Conservation (phyloP, 2,888 invertebrate species). For the Ophion costatus region DNA sequence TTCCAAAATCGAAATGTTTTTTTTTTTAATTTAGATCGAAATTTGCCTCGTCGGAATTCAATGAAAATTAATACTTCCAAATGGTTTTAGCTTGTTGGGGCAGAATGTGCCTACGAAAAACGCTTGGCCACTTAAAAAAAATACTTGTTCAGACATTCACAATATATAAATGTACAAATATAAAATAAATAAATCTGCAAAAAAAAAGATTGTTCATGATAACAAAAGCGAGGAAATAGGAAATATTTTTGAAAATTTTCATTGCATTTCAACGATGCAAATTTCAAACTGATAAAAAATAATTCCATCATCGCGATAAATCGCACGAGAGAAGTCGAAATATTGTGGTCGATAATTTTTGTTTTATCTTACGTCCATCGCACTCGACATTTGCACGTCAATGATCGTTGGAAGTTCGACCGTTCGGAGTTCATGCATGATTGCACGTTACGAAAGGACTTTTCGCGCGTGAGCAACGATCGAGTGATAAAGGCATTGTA, state of each 20-base stretch:
- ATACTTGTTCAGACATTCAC: too few species aligned
- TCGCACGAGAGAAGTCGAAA: background rate
- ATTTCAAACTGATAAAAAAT: background rate
- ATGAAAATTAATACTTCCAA: background rate
- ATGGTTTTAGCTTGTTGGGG: background rate
- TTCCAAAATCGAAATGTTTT: background rate
- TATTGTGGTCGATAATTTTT: background rate
- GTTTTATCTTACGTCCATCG: background rate
- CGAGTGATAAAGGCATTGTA: background rate
- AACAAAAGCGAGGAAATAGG: too few species aligned
- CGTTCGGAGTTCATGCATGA: background rate
- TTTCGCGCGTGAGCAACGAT: background rate
- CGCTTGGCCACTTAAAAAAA: too few species aligned
- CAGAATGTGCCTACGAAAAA: too few species aligned
- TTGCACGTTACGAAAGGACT: background rate
- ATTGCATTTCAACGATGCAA: background rate
- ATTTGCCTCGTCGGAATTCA: background rate
- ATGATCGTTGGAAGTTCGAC: background rate
- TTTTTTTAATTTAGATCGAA: background rate
- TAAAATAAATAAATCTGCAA: too few species aligned
- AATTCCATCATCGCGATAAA: background rate
- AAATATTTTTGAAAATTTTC: background rate
- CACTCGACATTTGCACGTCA: background rate
- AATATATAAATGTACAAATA: too few species aligned
- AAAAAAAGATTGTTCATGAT: too few species aligned